Conservation (phyloP, 64 coral and sea anemone genomes). For the Dendronephthya gigantea region DNA sequence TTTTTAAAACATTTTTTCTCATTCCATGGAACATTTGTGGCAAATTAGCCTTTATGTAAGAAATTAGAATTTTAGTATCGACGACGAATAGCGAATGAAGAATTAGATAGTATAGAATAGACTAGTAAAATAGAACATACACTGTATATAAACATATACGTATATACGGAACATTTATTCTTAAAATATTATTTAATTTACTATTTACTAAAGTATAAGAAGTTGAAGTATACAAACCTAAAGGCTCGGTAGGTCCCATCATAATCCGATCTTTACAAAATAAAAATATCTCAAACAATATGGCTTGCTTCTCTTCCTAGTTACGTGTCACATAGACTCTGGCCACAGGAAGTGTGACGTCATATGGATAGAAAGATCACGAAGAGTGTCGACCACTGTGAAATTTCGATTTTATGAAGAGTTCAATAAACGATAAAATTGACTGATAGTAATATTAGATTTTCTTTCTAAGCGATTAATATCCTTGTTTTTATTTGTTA, state of each 20-base stretch:
- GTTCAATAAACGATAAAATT: too few species aligned
- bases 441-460: too few species aligned
- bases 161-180: not conserved
- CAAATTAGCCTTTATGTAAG: not conserved
- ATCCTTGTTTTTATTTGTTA: too few species aligned
- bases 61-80: not conserved
- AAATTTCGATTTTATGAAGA: too few species aligned
- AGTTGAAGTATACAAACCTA: not conserved
- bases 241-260: slow-evolving; percentile 16
- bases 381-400: not conserved
- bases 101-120: not conserved
- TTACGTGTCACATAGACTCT: not conserved
- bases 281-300: not conserved
- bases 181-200: not conserved
- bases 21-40: not conserved
- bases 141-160: not conserved
- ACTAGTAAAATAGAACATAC: not conserved
- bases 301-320: not conserved
- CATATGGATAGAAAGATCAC: not conserved
- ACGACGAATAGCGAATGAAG: too few species aligned
- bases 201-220: not conserved
- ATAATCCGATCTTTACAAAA: slow-evolving; percentile 10
- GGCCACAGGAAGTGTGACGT: not conserved
- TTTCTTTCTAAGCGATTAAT: too few species aligned
- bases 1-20: not conserved